Base-by-base conservation (phyloP, 2,888 invertebrate genomes). In the Pollenia angustigena region DNA sequence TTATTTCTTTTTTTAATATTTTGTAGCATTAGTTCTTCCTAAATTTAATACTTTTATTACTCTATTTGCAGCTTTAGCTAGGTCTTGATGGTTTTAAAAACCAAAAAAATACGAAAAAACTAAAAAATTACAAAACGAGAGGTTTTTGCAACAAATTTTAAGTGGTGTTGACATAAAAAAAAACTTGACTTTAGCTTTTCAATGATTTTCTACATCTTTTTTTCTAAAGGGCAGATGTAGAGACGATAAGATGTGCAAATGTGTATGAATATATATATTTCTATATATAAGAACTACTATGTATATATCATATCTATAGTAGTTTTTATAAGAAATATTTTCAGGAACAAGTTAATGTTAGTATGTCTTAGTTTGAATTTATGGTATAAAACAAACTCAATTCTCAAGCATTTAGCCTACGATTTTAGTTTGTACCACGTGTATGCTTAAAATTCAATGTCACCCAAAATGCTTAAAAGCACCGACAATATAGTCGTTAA, bases 101-200 rank as follows among this genome's bases (percentile, higher is more conserved):
- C 2, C 8, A n/a, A 44, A 1, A 1, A 16, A 64, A 23, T 23
- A 56, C 18, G 23, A 23, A 23, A 56, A 23, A 56, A 64, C 4
- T 75, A 23, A 50, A 64, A 64, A 75, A 64, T 54, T 64, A 32
- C 10, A 58, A 72, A 72, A 56, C 46, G 32, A 32, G 6, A 32
- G 32, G 40, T 58, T 58, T 44, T 40, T 18, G 2, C 56, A 18
- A 32, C 48, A 56, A 72, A 23, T 58, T 50, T 62, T 62, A 48
- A 62, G 58, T 14, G 48, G 42, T 42, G 44, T 64, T 64, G 52
- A 64, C 44, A 46, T 18, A 64, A 18, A 23, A 64, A 18, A 23
- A 64, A 64, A 32, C 46, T 46, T 40, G 62, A 62, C 23, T 11
- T 12, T 12, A 71, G n/a, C 42, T 42, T 11, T 12, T 14, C 11